Conservation (phyloP, 2,797 vertebrate species). For the Hoplostethus atlanticus region DNA sequence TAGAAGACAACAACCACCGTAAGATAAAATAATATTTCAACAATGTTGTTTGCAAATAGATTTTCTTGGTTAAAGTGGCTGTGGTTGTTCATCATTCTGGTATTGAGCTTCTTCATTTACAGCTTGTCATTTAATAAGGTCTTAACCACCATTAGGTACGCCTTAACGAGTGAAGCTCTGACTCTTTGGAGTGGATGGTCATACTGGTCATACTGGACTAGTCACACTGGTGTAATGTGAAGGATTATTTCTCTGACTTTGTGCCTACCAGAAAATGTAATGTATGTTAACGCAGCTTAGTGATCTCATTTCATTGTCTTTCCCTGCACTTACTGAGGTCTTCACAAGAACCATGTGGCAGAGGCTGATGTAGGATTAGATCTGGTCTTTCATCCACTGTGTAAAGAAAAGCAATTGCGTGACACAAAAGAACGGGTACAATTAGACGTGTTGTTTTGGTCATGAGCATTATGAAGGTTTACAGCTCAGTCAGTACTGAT, state of each 20-base stretch:
- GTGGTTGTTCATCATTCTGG: conserved; percentile 51
- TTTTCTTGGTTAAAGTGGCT: conserved; percentile 49
- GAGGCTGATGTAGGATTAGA: conserved; percentile 59
- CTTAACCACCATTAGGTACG: conserved; percentile 78
- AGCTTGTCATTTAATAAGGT: conserved; percentile 63
- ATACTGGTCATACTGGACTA: conserved; percentile 31
- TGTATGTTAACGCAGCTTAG: conserved; percentile 69
- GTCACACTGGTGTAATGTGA: conserved; percentile 64
- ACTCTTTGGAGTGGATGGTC: conserved; percentile 64
- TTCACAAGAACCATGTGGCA: conserved; percentile 31
- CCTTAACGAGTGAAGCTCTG: conserved; percentile 74
- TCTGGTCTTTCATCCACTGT: conserved; percentile 53
- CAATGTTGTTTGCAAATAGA: conserved; percentile 54
- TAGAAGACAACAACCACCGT: conserved; percentile 52
- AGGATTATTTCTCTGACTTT: conserved; percentile 76
- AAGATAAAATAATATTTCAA: conserved; percentile 44
- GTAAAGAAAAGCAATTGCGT: conserved; percentile 44
- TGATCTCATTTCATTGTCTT: conserved; percentile 69
- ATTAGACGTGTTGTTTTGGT: conserved; percentile 54
- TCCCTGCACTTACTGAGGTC: conserved; percentile 61
- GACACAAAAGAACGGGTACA: conserved; percentile 41
- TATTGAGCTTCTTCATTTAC: conserved; percentile 59
- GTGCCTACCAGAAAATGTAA: conserved; percentile 80
- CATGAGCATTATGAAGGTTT: conserved; percentile 48
- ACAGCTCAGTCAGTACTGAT: conserved; percentile 46